Evolutionary conservation across 1,140 invertebrate genomes (phyloP).

Genomic region (Temnothorax longispinosus): DNA sequence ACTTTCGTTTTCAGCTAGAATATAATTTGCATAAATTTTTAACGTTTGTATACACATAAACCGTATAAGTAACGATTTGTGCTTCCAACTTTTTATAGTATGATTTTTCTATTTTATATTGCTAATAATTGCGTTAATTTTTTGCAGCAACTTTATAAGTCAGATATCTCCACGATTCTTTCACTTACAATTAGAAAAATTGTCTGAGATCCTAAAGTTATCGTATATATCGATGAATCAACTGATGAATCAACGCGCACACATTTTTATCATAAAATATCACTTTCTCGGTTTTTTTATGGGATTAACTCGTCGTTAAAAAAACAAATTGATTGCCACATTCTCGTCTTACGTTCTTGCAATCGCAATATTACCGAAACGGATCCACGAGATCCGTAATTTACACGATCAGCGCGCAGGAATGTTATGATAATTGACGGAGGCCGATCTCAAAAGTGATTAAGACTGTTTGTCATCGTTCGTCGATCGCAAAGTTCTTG

Average conservation of each 20-base stretch:
- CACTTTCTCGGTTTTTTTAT: not conserved
- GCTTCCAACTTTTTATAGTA: not conserved
- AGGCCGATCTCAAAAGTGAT: constrained; percentile 14
- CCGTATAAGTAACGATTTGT: not conserved
- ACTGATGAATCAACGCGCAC: constrained; percentile 11
- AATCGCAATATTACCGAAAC: constrained; percentile 45
- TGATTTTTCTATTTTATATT: not conserved
- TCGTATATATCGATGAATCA: constrained; percentile 28
- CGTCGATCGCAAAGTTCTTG: not conserved
- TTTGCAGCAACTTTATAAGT: not conserved
- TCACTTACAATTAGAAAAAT: not conserved
- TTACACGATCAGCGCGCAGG: constrained; percentile 20
- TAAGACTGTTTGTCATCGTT: not conserved
- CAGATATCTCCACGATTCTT: not conserved
- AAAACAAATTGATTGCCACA: not conserved
- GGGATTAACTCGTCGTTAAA: not conserved
- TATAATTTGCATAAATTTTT: constrained; percentile 62
- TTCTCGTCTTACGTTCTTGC: constrained; percentile 25
- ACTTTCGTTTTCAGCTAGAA: constrained; percentile 63
- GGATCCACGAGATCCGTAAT: constrained; percentile 56
- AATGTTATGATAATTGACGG: constrained; percentile 7
- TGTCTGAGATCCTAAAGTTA: not conserved
- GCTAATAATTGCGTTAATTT: not conserved
- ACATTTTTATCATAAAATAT: not conserved
- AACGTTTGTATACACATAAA: constrained; percentile 5